These are phyloP conservation scores for Bemisia tabaci DNA, from an alignment of 1,140 invertebrate species.

Conservation along the genomic window DNA sequence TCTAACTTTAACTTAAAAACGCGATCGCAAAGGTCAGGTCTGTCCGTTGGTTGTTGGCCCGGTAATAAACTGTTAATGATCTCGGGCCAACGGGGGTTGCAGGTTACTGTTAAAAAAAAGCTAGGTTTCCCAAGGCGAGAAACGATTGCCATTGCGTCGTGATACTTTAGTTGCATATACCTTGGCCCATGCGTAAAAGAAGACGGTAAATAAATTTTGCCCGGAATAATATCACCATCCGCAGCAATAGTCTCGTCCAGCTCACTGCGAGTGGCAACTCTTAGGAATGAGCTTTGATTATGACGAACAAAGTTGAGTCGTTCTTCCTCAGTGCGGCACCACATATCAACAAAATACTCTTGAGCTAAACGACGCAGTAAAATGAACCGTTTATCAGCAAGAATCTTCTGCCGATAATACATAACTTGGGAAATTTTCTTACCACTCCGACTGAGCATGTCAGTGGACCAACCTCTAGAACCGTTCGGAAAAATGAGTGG, in stretches of 20 bases:
- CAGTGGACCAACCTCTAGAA: constrained; percentile 5
- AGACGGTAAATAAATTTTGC: constrained; percentile 3
- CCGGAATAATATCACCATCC: neutral
- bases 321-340: constrained; percentile 8
- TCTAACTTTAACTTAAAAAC: constrained; percentile 16
- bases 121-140: constrained; percentile 7
- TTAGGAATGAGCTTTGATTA: neutral
- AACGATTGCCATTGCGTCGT: constrained; percentile 13
- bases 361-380: neutral
- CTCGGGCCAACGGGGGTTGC: constrained; percentile 12
- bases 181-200: constrained; percentile 8
- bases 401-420: constrained; percentile 3
- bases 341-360: constrained; percentile 9
- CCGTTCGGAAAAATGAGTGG: constrained; percentile 7
- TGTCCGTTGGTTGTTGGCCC: neutral
- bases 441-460: neutral
- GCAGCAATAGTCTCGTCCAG: neutral
- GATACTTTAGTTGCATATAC: constrained; percentile 8
- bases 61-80: neutral
- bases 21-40: neutral
- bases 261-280: neutral
- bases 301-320: constrained; percentile 17
- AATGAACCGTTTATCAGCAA: constrained; percentile 2
- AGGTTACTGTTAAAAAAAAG: constrained; percentile 13
- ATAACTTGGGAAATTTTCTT: constrained; percentile 3